A percentile compares a stretch with the other conserved stretches of the same genome.
These are phyloP conservation scores for Hydrotaea diabolus DNA, from an alignment of 2,888 invertebrate genomes.

Conservation along the genomic window DNA sequence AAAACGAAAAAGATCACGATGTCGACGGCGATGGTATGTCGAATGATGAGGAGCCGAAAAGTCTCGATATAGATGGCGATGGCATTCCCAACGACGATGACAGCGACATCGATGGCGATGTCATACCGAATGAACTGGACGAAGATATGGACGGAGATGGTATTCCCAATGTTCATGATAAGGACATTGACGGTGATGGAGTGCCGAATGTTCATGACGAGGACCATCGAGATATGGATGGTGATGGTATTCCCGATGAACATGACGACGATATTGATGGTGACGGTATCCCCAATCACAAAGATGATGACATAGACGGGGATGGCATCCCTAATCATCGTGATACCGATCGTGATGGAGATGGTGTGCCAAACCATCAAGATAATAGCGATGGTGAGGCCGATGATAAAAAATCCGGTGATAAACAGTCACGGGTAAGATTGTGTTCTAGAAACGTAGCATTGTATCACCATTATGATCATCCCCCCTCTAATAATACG, in stretches of 20 bases:
- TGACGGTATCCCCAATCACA: constrained; percentile 70
- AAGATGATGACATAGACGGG: constrained; percentile 74
- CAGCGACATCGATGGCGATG: constrained; percentile 74
- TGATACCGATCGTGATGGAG: constrained; percentile 75
- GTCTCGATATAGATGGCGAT: constrained; percentile 78
- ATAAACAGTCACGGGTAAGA: constrained; percentile 75
- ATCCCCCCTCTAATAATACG: constrained; percentile 56
- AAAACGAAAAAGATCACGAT: constrained; percentile 72
- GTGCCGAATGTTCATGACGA: constrained; percentile 81
- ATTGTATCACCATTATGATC: constrained; percentile 7
- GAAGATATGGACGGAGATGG: constrained; percentile 71
- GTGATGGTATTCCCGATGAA: constrained; percentile 72
- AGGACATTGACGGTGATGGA: constrained; percentile 80
- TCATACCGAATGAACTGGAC: constrained; percentile 72
- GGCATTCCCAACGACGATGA: constrained; percentile 81
- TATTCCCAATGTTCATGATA: constrained; percentile 68
- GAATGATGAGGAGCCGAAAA: constrained; percentile 69
- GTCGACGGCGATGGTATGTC: constrained; percentile 71
- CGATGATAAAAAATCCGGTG: constrained; percentile 82
- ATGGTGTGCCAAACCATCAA: constrained; percentile 74
- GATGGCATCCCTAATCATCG: constrained; percentile 82
- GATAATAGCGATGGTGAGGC: constrained; percentile 79
- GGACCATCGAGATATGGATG: constrained; percentile 74
- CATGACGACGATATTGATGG: constrained; percentile 75
- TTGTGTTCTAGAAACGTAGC: neutral